Conservation (phyloP, 1,140 invertebrate species). For the Formica exsecta region DNA sequence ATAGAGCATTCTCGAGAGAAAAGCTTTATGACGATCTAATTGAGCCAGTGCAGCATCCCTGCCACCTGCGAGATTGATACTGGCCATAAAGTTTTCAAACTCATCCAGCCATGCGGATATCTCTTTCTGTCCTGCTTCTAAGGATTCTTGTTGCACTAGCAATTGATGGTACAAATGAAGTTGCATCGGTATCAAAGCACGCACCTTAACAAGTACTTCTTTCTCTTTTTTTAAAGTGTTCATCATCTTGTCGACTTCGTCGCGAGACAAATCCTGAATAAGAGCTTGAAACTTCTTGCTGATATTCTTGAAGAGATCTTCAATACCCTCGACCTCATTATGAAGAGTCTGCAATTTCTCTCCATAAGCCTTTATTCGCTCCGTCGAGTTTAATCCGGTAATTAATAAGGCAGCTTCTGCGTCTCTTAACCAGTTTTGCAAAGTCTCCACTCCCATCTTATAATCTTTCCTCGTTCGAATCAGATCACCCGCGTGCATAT, state of each 20-base stretch:
- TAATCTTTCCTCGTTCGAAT: constrained; percentile 94
- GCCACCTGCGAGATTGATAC: constrained; percentile 89
- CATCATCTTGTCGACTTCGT: constrained; percentile 97
- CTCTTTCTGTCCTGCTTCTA: constrained; percentile 95
- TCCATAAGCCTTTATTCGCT: constrained; percentile 92
- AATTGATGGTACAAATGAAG: constrained; percentile 94
- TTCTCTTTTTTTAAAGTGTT: constrained; percentile 95
- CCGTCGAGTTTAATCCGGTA: constrained; percentile 91
- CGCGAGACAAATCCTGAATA: constrained; percentile 95
- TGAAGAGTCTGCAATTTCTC: constrained; percentile 93
- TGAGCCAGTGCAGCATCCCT: constrained; percentile 91
- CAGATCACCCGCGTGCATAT: constrained; percentile 95
- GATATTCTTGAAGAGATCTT: constrained; percentile 95
- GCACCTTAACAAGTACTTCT: constrained; percentile 93
- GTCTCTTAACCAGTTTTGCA: constrained; percentile 93
- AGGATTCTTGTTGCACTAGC: constrained; percentile 95
- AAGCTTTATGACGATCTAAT: constrained; percentile 94
- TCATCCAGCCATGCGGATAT: constrained; percentile 94
- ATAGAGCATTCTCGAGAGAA: constrained; percentile 95
- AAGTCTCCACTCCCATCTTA: constrained; percentile 90
- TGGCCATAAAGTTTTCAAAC: constrained; percentile 91
- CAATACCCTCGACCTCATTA: constrained; percentile 94
- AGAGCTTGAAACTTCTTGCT: constrained; percentile 96
- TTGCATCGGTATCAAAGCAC: constrained; percentile 93
- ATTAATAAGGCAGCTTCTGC: constrained; percentile 91